These are phyloP conservation scores for Seriola aureovittata DNA, from an alignment of 2,113 vertebrate species.

Conservation along the genomic window DNA sequence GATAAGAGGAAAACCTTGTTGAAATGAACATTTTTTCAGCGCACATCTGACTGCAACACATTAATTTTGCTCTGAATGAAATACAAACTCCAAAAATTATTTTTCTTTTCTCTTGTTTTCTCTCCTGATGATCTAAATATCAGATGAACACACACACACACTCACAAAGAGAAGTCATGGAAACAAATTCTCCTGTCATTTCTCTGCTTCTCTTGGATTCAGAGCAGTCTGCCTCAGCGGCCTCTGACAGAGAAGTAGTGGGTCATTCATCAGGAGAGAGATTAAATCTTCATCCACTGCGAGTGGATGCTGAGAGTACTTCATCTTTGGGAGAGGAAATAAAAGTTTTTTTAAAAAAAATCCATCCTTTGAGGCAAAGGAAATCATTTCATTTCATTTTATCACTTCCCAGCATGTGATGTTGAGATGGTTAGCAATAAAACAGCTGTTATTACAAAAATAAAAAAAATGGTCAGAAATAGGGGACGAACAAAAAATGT, in stretches of 20 bases:
- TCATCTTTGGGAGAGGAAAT: slow-evolving; percentile 53
- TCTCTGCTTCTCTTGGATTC: slow-evolving; percentile 31
- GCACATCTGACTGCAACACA: not conserved
- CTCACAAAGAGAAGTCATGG: not conserved
- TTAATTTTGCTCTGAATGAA: slow-evolving; percentile 29
- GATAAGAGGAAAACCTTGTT: not conserved
- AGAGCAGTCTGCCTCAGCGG: slow-evolving; percentile 44
- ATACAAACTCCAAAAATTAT: slow-evolving; percentile 10
- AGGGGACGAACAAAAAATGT: not conserved
- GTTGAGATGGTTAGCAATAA: slow-evolving; percentile 1
- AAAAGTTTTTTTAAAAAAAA: slow-evolving; percentile 32
- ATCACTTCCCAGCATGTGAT: slow-evolving; percentile 30
- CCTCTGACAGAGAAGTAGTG: slow-evolving; percentile 52
- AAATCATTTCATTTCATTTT: slow-evolving; percentile 51
- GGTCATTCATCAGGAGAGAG: slow-evolving; percentile 72
- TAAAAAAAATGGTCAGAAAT: not conserved
- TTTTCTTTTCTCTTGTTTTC: slow-evolving; percentile 33
- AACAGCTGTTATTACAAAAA: slow-evolving; percentile 25
- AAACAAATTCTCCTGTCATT: slow-evolving; percentile 40
- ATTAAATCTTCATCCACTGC: slow-evolving; percentile 74
- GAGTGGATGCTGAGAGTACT: slow-evolving; percentile 58
- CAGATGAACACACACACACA: slow-evolving; percentile 12
- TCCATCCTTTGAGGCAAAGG: slow-evolving; percentile 37
- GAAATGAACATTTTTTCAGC: not conserved
- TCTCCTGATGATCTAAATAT: slow-evolving; percentile 23